Evolutionary conservation across 2,797 vertebrate genomes (phyloP), one percentile per base, ranked within the genome.

Genomic region (Chrysocyon brachyurus): DNA sequence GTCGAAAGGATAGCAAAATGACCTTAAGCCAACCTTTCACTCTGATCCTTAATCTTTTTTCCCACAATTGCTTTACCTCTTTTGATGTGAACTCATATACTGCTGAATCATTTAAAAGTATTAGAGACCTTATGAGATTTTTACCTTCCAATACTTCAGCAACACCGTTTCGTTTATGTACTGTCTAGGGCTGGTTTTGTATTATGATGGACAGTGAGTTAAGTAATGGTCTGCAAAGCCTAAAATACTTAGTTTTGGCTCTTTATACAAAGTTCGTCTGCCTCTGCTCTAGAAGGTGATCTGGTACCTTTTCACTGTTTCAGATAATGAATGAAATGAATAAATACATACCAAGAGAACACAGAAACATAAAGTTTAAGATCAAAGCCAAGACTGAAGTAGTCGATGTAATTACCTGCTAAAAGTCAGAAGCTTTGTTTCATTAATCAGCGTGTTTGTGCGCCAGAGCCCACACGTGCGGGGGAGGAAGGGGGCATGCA

Each of bases 241-340:
- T 63, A 77, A 97, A 91, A 77, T 86, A 64, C 28, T 89, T 70
- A 81, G 46, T 64, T 75, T 61, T 78, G 36, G 14, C 52, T 91
- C 12, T 82, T 90, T 49, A 92, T 4, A 72, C 77, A 61, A 86
- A 85, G 46, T 59, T 6, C 92, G 46, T 14, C 24, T 17, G 93
- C 11, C 12, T 91, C 22, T 95, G 28, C 70, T 89, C 49, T 79
- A 87, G 49, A 87, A 66, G 72, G 73, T 66, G 49, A 93, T 52
- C 31, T 96, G 28, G 16, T 91, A 19, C 46, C 36, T 89, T 89
- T 93, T 85, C 72, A 57, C 17, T 81, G 68, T 78, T 96, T 91
- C 54, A 64, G 8, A 91, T 88, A 94, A 73, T 92, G 84, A 91
- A 82, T 72, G 40, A 90, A 96, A 85, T 31, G 28, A 59, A 90